A percentile compares a stretch with the other conserved stretches of the same genome.
These are phyloP conservation scores for Rana temporaria DNA, from an alignment of 2,113 vertebrate species.

Conservation along the genomic window DNA sequence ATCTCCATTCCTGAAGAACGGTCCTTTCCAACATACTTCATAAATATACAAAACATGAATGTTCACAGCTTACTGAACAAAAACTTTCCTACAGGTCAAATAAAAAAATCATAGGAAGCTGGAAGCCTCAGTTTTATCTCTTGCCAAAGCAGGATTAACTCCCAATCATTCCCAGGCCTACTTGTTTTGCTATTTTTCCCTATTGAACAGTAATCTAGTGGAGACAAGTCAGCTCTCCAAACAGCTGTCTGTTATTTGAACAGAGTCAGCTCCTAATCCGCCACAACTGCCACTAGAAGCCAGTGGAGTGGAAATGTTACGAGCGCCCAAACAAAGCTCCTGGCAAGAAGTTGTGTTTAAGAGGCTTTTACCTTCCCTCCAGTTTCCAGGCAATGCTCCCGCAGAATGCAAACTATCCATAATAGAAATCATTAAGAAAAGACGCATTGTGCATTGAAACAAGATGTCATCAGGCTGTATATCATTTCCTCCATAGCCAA, in stretches of 20 bases:
- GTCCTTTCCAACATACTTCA: too few relatives aligned
- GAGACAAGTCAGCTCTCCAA: conserved; percentile 69
- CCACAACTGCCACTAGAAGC: conserved; percentile 66
- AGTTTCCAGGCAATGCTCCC: conserved; percentile 65
- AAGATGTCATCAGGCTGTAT: not conserved
- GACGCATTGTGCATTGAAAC: conserved; percentile 50
- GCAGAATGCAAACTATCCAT: conserved; percentile 62
- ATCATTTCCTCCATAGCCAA: too few relatives aligned
- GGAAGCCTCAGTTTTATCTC: conserved; percentile 71
- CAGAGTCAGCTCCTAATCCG: conserved; percentile 71
- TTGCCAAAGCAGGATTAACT: conserved; percentile 72
- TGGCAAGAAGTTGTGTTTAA: conserved; percentile 68
- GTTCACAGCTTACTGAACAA: conserved; percentile 68
- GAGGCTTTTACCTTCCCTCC: conserved; percentile 59
- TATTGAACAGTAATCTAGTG: conserved; percentile 68
- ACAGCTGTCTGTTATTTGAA: conserved; percentile 73
- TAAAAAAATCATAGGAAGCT: conserved; percentile 68
- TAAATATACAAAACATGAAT: conserved; percentile 66
- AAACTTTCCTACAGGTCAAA: conserved; percentile 70
- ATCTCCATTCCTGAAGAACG: too few relatives aligned
- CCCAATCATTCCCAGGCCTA: conserved; percentile 70
- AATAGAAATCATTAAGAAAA: conserved; percentile 65
- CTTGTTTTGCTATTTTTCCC: conserved; percentile 62
- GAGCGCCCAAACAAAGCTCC: conserved; percentile 68
- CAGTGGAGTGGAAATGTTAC: conserved; percentile 72